phyloP scores from a whole-genome alignment of 2,888 invertebrate species.

The Drosophila ustulata region DNA sequence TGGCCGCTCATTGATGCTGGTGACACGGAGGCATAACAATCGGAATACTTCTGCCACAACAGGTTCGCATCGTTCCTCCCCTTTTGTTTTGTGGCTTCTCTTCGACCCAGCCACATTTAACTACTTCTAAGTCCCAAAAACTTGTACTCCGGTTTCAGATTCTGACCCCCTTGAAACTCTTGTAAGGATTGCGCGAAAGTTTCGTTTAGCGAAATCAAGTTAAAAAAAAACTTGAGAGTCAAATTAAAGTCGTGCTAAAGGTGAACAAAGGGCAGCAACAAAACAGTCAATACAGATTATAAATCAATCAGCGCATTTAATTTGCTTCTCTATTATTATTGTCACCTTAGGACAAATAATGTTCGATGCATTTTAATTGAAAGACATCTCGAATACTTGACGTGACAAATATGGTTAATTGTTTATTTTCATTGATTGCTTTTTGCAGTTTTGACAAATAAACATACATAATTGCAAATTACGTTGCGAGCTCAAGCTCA shows the following conservation, averaged over 20 bases:
- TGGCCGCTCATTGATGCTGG: constrained; percentile 21
- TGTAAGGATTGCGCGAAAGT: constrained; percentile 31
- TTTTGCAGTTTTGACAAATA: too few relatives aligned
- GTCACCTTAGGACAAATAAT: too few relatives aligned
- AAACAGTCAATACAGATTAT: neutral
- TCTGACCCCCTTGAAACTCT: constrained; percentile 13
- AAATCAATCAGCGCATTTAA: neutral
- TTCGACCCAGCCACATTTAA: constrained; percentile 19
- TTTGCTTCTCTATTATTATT: too few relatives aligned
- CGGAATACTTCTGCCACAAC: constrained; percentile 30
- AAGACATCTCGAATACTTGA: too few relatives aligned
- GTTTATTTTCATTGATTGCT: too few relatives aligned
- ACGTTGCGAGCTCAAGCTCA: too few relatives aligned
- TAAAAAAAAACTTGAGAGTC: constrained; percentile 1
- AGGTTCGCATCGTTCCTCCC: constrained; percentile 22
- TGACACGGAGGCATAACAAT: constrained; percentile 27
- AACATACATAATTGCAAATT: too few relatives aligned
- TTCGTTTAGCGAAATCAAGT: constrained; percentile 5
- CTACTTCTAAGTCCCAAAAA: neutral
- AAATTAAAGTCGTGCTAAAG: neutral
- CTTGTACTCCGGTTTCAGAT: neutral
- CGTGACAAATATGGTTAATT: too few relatives aligned
- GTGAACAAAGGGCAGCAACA: neutral
- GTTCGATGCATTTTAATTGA: too few relatives aligned
- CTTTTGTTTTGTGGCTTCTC: constrained; percentile 31